Conservation (phyloP, 2,113 vertebrate species). For the Dicerorhinus sumatrensis region DNA sequence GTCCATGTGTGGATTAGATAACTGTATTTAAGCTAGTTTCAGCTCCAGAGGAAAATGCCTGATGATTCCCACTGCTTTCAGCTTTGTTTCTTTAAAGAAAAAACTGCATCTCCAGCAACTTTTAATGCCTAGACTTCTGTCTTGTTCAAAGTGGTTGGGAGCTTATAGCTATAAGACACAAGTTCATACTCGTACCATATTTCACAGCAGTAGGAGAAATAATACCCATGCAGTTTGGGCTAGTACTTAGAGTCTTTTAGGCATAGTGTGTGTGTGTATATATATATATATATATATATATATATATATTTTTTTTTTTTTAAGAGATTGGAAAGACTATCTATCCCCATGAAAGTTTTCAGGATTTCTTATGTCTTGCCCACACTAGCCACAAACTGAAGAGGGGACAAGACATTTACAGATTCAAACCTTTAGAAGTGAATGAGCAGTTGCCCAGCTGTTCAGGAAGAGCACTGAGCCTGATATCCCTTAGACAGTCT, state of each 20-base stretch:
- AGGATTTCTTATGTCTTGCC: constrained; percentile 23
- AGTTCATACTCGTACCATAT: not conserved
- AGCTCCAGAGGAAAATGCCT: constrained; percentile 59
- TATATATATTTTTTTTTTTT: constrained; percentile 15
- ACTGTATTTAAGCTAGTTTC: constrained; percentile 29
- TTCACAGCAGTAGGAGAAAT: constrained; percentile 51
- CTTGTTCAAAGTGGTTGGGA: constrained; percentile 43
- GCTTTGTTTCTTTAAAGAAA: constrained; percentile 61
- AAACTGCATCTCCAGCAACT: constrained; percentile 40
- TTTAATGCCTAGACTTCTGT: constrained; percentile 53
- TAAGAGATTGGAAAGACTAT: not conserved
- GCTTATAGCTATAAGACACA: constrained; percentile 5
- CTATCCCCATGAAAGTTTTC: not conserved
- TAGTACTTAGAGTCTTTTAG: constrained; percentile 32
- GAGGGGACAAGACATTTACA: not conserved
- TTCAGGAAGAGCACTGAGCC: not conserved
- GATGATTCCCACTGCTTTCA: constrained; percentile 5
- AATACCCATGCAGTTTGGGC: not conserved
- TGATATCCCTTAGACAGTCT: not conserved
- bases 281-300: too few relatives aligned
- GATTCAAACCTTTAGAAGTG: not conserved
- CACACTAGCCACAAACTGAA: not conserved
- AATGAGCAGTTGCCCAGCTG: not conserved
- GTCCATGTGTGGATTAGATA: constrained; percentile 53
- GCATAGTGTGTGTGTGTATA: not conserved